Evolutionary conservation across 2,797 vertebrate genomes (phyloP).

Genomic region (Coregonus sp.): DNA sequence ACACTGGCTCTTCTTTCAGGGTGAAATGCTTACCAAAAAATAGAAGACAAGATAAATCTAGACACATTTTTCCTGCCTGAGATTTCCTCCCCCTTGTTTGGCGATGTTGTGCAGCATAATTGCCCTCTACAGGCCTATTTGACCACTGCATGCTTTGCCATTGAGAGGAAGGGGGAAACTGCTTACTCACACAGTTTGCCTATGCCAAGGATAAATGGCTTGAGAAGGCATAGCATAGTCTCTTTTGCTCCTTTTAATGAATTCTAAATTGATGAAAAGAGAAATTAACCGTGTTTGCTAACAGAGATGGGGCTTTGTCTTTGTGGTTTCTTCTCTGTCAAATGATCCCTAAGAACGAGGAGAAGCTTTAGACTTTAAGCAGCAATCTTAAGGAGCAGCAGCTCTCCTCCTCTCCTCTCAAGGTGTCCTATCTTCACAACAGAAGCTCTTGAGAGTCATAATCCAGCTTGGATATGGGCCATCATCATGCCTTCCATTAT

Average conservation of each 20-base stretch:
- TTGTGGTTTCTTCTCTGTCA: conserved; percentile 11
- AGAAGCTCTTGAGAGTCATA: background rate
- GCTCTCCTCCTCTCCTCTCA: background rate
- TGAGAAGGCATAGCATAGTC: conserved; percentile 18
- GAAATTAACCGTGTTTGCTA: conserved; percentile 20
- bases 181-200: conserved; percentile 26
- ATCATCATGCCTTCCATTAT: conserved; percentile 5
- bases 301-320: conserved; percentile 21
- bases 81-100: background rate
- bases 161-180: background rate
- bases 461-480: background rate
- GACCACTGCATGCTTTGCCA: conserved; percentile 39
- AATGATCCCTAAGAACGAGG: background rate
- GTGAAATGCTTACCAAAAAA: conserved; percentile 13
- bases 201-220: conserved; percentile 15
- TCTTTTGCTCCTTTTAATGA: conserved; percentile 20
- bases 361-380: background rate
- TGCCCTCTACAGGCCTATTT: conserved; percentile 72
- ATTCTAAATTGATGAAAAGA: conserved; percentile 6
- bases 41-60: background rate
- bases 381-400: background rate
- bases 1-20: conserved; percentile 20
- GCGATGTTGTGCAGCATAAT: conserved; percentile 64
- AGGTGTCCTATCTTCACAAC: background rate
- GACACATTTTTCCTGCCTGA: background rate